These are phyloP conservation scores for Tribolium castaneum DNA, from an alignment of 1,140 invertebrate genomes.

Conservation along the genomic window DNA sequence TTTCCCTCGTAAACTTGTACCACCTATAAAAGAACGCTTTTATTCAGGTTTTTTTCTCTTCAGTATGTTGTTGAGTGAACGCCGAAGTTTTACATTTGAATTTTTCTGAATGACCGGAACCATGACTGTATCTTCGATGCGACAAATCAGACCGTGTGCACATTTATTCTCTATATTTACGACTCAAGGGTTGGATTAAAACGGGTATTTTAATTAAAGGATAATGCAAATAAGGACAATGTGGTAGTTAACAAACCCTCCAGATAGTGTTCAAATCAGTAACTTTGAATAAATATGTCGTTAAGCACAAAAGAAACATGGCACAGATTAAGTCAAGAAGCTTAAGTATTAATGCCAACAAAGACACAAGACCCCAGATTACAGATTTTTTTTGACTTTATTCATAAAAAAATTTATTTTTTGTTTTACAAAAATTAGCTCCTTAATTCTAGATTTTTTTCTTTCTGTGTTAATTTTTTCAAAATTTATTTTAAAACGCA, in stretches of 20 bases:
- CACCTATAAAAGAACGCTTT: not conserved
- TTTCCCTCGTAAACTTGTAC: slow-evolving; percentile 10
- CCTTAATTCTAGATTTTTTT: no score
- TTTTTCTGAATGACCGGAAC: not conserved
- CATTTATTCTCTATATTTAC: not conserved
- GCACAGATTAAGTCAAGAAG: no score
- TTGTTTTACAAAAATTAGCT: no score
- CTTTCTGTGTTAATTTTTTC: no score
- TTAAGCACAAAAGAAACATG: not conserved
- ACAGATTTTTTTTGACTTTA: no score
- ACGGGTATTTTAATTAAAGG: not conserved
- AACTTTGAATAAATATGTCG: not conserved
- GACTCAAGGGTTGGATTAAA: not conserved
- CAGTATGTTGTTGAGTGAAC: not conserved
- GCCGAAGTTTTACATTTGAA: not conserved
- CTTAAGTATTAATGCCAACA: no score
- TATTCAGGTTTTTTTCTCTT: not conserved
- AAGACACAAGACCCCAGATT: no score
- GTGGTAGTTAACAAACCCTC: not conserved
- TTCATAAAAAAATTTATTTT: no score
- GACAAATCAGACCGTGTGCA: not conserved
- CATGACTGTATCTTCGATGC: not conserved
- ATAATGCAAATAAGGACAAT: not conserved
- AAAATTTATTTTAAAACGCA: no score
- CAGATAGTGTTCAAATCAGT: not conserved